Conservation (phyloP, 53 echinoderm and acorn worm genomes). For the Echinarachnius parma region DNA sequence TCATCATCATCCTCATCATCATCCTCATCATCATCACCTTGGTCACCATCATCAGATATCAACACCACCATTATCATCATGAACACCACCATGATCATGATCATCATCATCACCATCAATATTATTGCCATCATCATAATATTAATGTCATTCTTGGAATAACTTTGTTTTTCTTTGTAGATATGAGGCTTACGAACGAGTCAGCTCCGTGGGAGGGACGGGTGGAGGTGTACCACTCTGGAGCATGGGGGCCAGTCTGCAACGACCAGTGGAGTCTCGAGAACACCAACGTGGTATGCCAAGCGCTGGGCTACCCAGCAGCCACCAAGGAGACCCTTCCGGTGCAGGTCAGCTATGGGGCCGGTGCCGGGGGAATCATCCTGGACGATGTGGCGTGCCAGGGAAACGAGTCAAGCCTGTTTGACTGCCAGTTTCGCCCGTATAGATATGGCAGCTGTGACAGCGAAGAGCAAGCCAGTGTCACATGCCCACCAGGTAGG, state of each 20-base stretch:
- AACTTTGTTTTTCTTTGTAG: background rate
- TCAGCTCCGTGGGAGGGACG: slow-evolving; percentile 1
- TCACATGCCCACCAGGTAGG: slow-evolving; percentile 34
- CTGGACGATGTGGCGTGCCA: slow-evolving; percentile 11
- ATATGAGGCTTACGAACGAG: slow-evolving; percentile 11
- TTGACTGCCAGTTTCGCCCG: slow-evolving; percentile 1
- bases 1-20: too few relatives aligned
- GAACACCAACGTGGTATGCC: slow-evolving; percentile 18
- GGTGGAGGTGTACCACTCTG: slow-evolving; percentile 10
- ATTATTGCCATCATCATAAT: too few relatives aligned
- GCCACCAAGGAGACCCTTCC: background rate
- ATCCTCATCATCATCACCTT: too few relatives aligned
- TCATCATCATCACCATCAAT: too few relatives aligned
- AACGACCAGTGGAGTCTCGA: slow-evolving; percentile 11
- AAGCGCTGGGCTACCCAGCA: background rate
- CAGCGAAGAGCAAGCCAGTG: slow-evolving; percentile 54
- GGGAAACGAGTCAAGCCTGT: slow-evolving; percentile 20
- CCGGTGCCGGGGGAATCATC: slow-evolving; percentile 1
- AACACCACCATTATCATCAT: too few relatives aligned
- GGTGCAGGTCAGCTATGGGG: slow-evolving; percentile 12
- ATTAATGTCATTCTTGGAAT: too few relatives aligned
- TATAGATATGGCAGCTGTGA: slow-evolving; percentile 28
- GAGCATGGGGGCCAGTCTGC: slow-evolving; percentile 20
- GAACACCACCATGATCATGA: too few relatives aligned
- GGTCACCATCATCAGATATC: too few relatives aligned